These are phyloP conservation scores for Julus scanicus DNA, from an alignment of 2,888 invertebrate species.

Conservation along the genomic window DNA sequence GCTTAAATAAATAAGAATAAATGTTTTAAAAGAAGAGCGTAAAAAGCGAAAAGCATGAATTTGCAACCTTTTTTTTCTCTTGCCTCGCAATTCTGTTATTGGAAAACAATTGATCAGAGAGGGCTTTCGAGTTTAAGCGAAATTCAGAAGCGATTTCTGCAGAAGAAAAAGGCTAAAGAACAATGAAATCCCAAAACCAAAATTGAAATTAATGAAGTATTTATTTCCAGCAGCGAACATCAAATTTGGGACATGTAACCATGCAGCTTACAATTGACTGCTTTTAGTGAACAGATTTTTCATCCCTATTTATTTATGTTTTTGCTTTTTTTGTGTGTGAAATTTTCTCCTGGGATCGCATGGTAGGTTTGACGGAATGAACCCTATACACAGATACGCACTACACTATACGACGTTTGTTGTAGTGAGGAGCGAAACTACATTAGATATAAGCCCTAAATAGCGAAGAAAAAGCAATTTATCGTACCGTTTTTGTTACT, in stretches of 20 bases:
- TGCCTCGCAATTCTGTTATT: not conserved
- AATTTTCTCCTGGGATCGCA: not conserved
- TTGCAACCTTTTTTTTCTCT: not conserved
- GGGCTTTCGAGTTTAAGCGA: not conserved
- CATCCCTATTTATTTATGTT: not conserved
- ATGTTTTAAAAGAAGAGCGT: not conserved
- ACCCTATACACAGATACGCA: not conserved
- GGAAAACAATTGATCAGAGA: conserved; percentile 1
- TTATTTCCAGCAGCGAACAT: not conserved
- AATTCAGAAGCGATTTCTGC: not conserved
- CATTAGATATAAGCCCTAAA: not conserved
- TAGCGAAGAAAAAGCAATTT: conserved; percentile 20
- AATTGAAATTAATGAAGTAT: conserved; percentile 1
- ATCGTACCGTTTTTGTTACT: conserved; percentile 53
- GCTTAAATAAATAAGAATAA: not conserved
- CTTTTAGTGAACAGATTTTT: not conserved
- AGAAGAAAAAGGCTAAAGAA: not conserved
- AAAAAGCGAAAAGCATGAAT: not conserved
- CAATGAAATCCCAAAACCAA: not conserved
- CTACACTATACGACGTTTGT: not conserved
- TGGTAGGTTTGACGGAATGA: not conserved
- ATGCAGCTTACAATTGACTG: not conserved
- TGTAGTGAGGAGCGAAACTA: not conserved
- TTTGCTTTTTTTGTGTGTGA: not conserved
- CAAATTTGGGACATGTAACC: not conserved